These are phyloP conservation scores for Xestia c-nigrum DNA, from an alignment of 2,888 invertebrate species.

Conservation along the genomic window DNA sequence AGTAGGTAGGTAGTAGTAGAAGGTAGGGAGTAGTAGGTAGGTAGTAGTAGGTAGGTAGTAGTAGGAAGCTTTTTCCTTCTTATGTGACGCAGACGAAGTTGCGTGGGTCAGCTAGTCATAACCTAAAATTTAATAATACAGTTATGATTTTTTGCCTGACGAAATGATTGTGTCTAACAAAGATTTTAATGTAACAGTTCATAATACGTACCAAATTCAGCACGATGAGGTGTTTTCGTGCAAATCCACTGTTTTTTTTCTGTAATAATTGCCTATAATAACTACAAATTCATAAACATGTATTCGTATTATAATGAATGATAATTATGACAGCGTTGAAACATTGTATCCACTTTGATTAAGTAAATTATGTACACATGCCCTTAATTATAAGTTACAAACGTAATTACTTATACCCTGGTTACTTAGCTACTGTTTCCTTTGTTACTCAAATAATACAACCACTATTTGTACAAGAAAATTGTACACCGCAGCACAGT, in stretches of 20 bases:
- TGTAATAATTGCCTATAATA: conserved; percentile 25
- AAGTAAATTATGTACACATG: conserved; percentile 43
- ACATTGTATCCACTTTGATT: conserved; percentile 61
- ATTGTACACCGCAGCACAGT: conserved; percentile 59
- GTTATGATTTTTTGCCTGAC: background rate
- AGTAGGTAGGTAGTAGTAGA: too few species aligned
- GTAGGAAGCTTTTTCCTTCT: too few species aligned
- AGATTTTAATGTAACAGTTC: background rate
- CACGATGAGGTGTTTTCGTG: conserved; percentile 4
- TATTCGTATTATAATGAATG: conserved; percentile 17
- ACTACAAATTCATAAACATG: conserved; percentile 42
- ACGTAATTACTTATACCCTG: conserved; percentile 53
- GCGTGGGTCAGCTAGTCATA: too few species aligned
- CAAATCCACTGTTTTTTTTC: conserved; percentile 16
- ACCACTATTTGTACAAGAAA: conserved; percentile 49
- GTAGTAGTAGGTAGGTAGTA: too few species aligned
- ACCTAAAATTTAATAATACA: background rate
- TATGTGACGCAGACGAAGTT: too few species aligned
- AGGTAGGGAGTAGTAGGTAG: too few species aligned
- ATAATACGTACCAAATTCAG: background rate
- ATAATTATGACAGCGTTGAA: conserved; percentile 54
- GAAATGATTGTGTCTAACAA: background rate
- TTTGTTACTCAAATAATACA: conserved; percentile 53
- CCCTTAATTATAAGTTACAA: conserved; percentile 53
- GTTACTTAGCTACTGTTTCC: conserved; percentile 55